These are phyloP conservation scores for Bos javanicus DNA, from an alignment of 2,113 vertebrate genomes.

Conservation along the genomic window DNA sequence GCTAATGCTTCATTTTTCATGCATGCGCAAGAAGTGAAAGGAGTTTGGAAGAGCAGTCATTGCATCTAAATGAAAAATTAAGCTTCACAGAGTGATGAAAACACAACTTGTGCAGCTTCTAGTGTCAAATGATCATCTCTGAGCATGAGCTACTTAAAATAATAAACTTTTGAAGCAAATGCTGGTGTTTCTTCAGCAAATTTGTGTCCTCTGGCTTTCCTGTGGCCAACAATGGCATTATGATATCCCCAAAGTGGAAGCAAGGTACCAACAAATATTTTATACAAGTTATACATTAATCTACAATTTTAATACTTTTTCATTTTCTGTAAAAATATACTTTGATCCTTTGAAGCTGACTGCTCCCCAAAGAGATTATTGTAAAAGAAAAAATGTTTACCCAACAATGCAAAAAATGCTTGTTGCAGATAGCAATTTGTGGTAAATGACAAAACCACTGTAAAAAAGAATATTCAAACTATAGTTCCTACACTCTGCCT, in stretches of 20 bases:
- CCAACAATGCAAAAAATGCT: neutral
- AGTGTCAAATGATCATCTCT: neutral
- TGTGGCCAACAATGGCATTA: neutral
- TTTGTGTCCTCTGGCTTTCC: neutral
- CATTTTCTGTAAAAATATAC: neutral
- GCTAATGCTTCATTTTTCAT: neutral
- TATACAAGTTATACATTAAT: neutral
- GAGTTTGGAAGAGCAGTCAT: neutral
- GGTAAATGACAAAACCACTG: neutral
- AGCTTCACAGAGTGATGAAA: neutral
- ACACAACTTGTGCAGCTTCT: neutral
- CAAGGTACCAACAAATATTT: neutral
- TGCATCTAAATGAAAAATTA: neutral
- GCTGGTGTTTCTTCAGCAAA: neutral
- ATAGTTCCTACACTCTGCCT: rapidly evolving
- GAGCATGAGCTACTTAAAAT: neutral
- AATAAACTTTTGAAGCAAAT: neutral
- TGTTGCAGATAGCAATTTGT: neutral
- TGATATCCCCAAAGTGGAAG: too few species aligned
- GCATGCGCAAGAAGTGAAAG: neutral
- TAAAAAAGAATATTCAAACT: neutral
- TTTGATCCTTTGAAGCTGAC: constrained; percentile 4
- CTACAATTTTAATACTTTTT: neutral
- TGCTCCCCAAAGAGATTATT: neutral
- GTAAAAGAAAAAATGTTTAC: neutral